Base-by-base conservation (phyloP, 2,113 vertebrate species). In the Geothlypis trichas region DNA sequence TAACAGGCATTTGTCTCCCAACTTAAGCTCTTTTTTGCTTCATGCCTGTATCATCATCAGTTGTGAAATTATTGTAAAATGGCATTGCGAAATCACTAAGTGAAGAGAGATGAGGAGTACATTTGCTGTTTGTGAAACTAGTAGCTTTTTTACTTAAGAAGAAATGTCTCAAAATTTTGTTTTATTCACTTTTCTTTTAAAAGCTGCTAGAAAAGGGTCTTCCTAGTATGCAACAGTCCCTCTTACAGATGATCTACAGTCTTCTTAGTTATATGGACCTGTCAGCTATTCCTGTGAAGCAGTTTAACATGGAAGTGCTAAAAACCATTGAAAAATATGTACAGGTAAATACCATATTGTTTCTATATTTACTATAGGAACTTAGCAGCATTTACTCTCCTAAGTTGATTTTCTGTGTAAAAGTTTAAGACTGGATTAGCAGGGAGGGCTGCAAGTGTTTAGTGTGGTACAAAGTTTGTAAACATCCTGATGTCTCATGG, bases 301-400 rank as follows among this genome's bases (percentile, higher is more conserved):
- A 99, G 80, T 99, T 99, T 92, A 99, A 99, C 6, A 89, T 98
- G 92, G 99, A 99, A 96, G 99, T 99, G 87, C 98, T 99, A 67
- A 99, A 99, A 96, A 99, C 98, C 78, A 99, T 99, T 82, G 99
- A 99, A 97, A 99, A 99, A 98, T 99, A 99, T 8, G 98, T 99
- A 26, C 99, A 99, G 97, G 99, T 99, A 92, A 98, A 97, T 95
- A 57, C 15, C 16, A 2, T 52, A 57, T 84, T 13, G 17, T 54
- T 58, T 66, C 68, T 51, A 17, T 77, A 61, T 88, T 78, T 78
- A 37, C 28, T 47, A 9, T 5, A 58, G 74, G 28, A 80, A 72
- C 19, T 74, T 71, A 55, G 27, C 13, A 55, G 49, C 81, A 33
- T 69, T 80, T 80, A 18, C 30, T 71, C 3, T 33, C 3, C 0